Conservation (phyloP, 2,113 vertebrate genomes). For the Mionectes macconnelli region DNA sequence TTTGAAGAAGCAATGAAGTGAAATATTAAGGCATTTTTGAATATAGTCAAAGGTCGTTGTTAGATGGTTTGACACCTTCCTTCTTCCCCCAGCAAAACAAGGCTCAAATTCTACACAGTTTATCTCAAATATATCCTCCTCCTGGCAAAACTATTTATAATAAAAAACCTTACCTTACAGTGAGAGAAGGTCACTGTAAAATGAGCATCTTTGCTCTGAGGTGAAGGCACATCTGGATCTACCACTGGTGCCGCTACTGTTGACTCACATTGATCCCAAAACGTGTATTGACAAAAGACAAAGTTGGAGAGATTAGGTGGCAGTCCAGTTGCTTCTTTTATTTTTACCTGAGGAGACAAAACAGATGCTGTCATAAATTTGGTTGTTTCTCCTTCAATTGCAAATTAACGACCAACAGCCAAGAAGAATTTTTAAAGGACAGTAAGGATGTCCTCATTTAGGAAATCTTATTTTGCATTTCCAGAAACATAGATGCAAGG, state of each 20-base stretch:
- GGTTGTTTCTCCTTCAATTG: background rate
- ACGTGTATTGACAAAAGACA: conserved; percentile 96
- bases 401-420: background rate
- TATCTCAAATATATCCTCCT: background rate
- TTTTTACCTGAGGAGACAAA: conserved; percentile 84
- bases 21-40: background rate
- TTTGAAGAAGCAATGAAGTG: background rate
- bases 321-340: conserved; percentile 93
- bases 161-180: conserved; percentile 80
- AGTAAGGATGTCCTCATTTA: background rate
- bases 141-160: background rate
- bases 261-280: conserved; percentile 92
- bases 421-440: background rate
- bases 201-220: conserved; percentile 82
- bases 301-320: conserved; percentile 96
- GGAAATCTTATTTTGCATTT: background rate
- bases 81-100: background rate
- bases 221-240: conserved; percentile 88
- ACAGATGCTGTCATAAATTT: background rate
- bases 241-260: conserved; percentile 92
- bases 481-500: background rate
- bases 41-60: background rate
- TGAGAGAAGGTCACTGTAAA: conserved; percentile 92
- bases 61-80: background rate
- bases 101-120: background rate